phyloP scores from a whole-genome alignment of 2,797 vertebrate species.

The Pangasius larnaudii region DNA sequence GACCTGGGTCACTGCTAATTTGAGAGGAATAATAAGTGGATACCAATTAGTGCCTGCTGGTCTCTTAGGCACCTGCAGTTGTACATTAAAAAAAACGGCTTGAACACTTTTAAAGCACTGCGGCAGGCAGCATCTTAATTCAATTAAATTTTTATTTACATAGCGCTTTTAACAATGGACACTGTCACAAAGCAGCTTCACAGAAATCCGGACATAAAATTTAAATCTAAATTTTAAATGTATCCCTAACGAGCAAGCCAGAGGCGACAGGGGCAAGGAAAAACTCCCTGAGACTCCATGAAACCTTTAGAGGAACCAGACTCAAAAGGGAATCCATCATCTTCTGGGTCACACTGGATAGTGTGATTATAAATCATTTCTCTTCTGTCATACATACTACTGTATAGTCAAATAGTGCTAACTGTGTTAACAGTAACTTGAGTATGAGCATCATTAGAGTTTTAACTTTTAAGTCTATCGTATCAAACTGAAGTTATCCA shows the following conservation, averaged over 20 bases:
- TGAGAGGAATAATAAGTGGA: conserved; percentile 24
- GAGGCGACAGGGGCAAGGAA: not conserved
- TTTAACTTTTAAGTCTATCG: not conserved
- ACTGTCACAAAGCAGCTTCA: not conserved
- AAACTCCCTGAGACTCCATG: not conserved
- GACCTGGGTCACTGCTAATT: conserved; percentile 28
- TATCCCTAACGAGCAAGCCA: not conserved
- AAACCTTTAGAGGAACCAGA: not conserved
- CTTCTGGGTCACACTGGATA: not conserved
- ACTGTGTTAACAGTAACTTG: too few relatives aligned
- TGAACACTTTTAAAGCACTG: not conserved
- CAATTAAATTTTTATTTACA: not conserved
- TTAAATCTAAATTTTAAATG: not conserved
- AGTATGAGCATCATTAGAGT: not conserved
- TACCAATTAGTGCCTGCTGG: conserved; percentile 35
- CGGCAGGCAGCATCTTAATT: not conserved
- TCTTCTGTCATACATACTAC: too few relatives aligned
- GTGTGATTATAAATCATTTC: not conserved
- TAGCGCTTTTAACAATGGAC: not conserved
- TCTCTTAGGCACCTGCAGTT: conserved; percentile 21
- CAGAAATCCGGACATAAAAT: not conserved
- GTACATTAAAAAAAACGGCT: not conserved
- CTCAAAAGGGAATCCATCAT: not conserved
- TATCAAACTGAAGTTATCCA: not conserved
- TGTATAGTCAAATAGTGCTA: too few relatives aligned